Evolutionary conservation across 92 coral and sea anemone genomes (phyloP).

Genomic region (Paragorgia papillata): DNA sequence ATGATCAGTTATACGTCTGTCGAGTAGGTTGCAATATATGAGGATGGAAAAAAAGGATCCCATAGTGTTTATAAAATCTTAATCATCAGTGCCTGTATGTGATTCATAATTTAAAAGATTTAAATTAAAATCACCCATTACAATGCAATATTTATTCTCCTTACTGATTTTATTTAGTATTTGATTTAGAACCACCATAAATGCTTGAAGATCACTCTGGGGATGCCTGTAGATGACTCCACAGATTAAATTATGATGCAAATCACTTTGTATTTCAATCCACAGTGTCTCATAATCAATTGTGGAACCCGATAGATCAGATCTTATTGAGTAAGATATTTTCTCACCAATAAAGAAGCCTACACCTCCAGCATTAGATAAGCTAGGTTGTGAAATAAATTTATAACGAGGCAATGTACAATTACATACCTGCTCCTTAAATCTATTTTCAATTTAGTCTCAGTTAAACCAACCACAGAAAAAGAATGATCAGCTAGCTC

Average conservation of each 20-base stretch:
- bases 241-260: slow-evolving; percentile 5
- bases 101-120: slow-evolving; percentile 25
- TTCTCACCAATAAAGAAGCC: slow-evolving; percentile 4
- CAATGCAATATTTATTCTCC: not conserved
- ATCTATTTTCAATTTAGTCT: not conserved
- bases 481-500: not conserved
- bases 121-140: slow-evolving; percentile 26
- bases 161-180: not conserved
- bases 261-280: slow-evolving; percentile 13
- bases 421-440: not conserved
- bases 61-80: slow-evolving; percentile 1
- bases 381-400: slow-evolving; percentile 22
- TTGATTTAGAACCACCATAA: slow-evolving; percentile 7
- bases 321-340: not conserved
- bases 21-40: slow-evolving; percentile 61
- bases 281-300: slow-evolving; percentile 2
- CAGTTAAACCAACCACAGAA: not conserved
- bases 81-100: slow-evolving; percentile 14
- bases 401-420: not conserved
- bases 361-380: slow-evolving; percentile 31
- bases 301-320: not conserved
- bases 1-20: slow-evolving; percentile 57
- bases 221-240: slow-evolving; percentile 34
- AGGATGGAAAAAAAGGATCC: slow-evolving; percentile 44
- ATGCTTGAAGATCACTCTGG: not conserved